Percentiles rank a stretch among this genome's conserved stretches.
Conservation (phyloP, 1,140 invertebrate genomes). For the Apis florea region DNA sequence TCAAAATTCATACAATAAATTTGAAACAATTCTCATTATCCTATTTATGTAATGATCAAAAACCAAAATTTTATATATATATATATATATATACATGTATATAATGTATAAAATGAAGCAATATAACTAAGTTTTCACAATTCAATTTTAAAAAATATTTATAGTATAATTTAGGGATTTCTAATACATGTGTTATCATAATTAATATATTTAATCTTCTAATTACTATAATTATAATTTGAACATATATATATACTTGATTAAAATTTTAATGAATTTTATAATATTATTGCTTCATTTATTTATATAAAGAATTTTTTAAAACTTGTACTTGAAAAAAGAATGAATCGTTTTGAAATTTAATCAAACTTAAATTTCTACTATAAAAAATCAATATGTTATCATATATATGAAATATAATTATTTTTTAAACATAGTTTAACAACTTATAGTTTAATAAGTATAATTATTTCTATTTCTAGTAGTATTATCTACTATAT, state of each 20-base stretch:
- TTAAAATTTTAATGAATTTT: background rate
- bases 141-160: background rate
- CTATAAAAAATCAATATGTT: background rate
- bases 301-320: background rate
- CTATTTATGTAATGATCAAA: background rate
- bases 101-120: background rate
- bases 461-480: slow-evolving; percentile 14
- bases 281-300: slow-evolving; percentile 7
- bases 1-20: background rate
- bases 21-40: background rate
- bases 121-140: background rate
- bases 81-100: background rate
- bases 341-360: background rate
- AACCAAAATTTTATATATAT: background rate
- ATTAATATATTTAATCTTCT: too few species aligned
- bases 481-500: slow-evolving; percentile 5
- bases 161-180: background rate
- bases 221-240: background rate
- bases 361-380: background rate
- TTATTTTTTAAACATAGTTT: background rate
- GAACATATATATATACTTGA: background rate
- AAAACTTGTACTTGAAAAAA: background rate
- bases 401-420: slow-evolving; percentile 1
- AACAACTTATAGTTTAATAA: slow-evolving; percentile 7
- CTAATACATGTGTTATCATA: background rate